phyloP scores from a whole-genome alignment of 2,888 invertebrate species.

The Brachylomia viminalis region DNA sequence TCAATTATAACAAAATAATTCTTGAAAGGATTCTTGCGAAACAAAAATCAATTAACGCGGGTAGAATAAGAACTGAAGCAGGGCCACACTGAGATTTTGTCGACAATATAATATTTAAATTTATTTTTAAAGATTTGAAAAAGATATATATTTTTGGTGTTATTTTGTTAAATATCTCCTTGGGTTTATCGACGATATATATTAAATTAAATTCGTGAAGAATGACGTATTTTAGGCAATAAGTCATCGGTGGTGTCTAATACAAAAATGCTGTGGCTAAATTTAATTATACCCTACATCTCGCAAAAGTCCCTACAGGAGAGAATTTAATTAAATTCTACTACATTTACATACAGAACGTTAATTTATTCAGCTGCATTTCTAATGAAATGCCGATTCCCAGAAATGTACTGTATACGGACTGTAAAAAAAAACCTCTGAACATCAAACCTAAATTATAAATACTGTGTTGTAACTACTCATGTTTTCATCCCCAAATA shows the following conservation, averaged over 20 bases:
- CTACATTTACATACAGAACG: neutral
- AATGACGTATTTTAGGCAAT: neutral
- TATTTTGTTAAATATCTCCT: neutral
- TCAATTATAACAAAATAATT: too few relatives aligned
- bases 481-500: too few relatives aligned
- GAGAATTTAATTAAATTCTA: conserved; percentile 9
- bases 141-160: neutral
- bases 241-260: neutral
- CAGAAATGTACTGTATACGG: neutral
- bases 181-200: neutral
- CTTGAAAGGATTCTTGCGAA: neutral
- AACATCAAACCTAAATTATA: neutral
- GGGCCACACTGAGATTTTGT: too few relatives aligned
- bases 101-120: neutral
- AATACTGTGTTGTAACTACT: too few relatives aligned
- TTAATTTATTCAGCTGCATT: conserved; percentile 11
- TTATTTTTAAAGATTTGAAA: neutral
- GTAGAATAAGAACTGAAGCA: neutral
- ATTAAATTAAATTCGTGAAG: neutral
- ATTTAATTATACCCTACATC: neutral
- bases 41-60: neutral
- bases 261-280: neutral
- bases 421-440: neutral
- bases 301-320: neutral
- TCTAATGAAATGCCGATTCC: conserved; percentile 7